Conservation (phyloP, 2,797 vertebrate species). For the Zalophus californianus region DNA sequence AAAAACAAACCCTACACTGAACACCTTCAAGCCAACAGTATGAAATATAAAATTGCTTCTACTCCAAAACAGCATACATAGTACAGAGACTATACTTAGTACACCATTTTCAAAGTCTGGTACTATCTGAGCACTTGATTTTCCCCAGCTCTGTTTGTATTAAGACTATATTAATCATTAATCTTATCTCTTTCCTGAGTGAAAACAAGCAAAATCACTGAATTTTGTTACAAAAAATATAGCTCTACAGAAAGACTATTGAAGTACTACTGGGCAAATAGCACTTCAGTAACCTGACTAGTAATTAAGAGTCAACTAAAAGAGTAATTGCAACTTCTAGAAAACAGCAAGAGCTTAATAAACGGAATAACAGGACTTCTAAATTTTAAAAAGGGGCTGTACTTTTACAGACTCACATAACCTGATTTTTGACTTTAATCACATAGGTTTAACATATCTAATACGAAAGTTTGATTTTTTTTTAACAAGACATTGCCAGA, state of each 20-base stretch:
- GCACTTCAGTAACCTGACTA: constrained; percentile 1
- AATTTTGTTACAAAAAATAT: constrained; percentile 28
- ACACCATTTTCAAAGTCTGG: background rate
- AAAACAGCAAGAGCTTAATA: constrained; percentile 47
- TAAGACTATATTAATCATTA: background rate
- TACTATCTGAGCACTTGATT: background rate
- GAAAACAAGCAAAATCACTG: constrained; percentile 50
- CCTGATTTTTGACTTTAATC: background rate
- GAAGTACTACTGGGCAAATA: background rate
- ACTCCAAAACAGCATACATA: background rate
- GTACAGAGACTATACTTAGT: background rate
- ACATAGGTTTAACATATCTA: background rate
- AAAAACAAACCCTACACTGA: constrained; percentile 55
- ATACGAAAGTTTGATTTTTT: background rate
- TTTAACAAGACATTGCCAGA: background rate
- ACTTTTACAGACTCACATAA: background rate
- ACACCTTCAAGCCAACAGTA: background rate
- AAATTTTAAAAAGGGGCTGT: background rate
- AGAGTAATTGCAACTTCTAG: constrained; percentile 11
- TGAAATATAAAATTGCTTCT: background rate
- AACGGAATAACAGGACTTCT: background rate
- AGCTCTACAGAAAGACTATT: background rate
- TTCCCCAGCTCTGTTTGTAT: background rate
- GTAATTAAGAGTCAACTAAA: constrained; percentile 16
- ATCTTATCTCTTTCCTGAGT: constrained; percentile 4